Evolutionary conservation across 2,113 vertebrate genomes (phyloP).

Genomic region (Eonycteris spelaea): DNA sequence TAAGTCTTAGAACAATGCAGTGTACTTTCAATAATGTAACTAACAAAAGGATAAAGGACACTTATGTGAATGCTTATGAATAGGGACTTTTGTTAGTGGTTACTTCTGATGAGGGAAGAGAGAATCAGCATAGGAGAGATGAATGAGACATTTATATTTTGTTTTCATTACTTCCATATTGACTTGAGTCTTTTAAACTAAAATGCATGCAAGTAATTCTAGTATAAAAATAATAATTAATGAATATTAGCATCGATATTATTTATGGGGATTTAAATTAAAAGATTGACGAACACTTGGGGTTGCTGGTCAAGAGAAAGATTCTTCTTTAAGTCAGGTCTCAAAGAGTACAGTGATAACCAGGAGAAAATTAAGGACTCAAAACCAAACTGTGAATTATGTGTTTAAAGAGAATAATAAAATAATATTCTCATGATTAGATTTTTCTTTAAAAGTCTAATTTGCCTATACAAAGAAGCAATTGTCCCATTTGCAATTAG

Average conservation of each 20-base stretch:
- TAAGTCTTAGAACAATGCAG: not conserved
- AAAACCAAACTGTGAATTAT: not conserved
- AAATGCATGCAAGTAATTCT: not conserved
- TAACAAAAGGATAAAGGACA: not conserved
- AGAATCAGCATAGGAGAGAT: not conserved
- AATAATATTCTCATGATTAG: slow-evolving; percentile 29
- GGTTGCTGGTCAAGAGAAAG: not conserved
- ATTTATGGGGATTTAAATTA: not conserved
- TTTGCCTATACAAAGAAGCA: slow-evolving; percentile 20
- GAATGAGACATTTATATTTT: not conserved
- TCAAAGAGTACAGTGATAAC: not conserved
- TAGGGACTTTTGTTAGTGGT: not conserved
- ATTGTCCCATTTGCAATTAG: slow-evolving; percentile 29
- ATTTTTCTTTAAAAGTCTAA: slow-evolving; percentile 27
- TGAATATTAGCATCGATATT: not conserved
- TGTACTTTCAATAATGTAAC: not conserved
- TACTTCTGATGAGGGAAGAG: not conserved
- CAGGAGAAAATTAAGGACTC: not conserved
- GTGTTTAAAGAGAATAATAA: slow-evolving; percentile 33
- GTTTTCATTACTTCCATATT: not conserved
- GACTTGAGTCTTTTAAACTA: not conserved
- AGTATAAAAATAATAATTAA: not conserved
- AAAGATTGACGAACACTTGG: not conserved
- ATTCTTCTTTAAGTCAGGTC: not conserved
- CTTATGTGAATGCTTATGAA: not conserved